Evolutionary conservation across 2,113 vertebrate genomes (phyloP), one percentile per base, ranked within the genome.

Genomic region (Paramisgurnus dabryanus): DNA sequence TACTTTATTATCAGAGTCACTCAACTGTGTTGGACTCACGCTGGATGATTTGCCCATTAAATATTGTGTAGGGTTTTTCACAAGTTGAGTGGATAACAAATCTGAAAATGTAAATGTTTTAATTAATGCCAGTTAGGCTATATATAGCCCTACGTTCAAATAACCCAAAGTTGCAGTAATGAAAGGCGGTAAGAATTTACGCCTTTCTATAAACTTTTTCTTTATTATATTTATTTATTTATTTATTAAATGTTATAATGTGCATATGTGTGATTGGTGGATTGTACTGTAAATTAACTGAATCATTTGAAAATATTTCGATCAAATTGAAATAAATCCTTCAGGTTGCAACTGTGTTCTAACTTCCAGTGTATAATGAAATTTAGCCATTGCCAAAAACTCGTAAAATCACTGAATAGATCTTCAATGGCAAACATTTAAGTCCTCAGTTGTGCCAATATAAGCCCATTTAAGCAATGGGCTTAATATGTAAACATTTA

Each of bases 41-140:
- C 4, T 61, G 58, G 69, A 10, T 7, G 0, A 17, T 18, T 41
- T 43, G n/a, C 57, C 8, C 2, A 18, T n/a, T n/a, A 11, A 4
- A 11, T 71, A 18, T 5, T 50, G 71, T 45, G 79, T 1, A 40
- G 76, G 80, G 75, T 34, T 80, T 55, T 81, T 84, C 65, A 76
- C 80, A 55, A n/a, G 87, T 70, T 49, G 77, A 0, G 74, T 45
- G 57, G 82, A 55, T 4, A 80, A 80, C 40, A 83, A 85, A 71
- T 85, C 92, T 92, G 77, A 40, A 43, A 57, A 53, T n/a, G 3
- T 10, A 53, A 12, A 70, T 6, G 22, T 4, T n/a, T 55, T 39
- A 67, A 34, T 70, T 64, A 63, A 6, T 18, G 6, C 11, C 41
- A 70, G 5, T 10, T 7, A 11, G 18, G 6, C 9, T 39, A 2